Percentiles rank a stretch among this genome's conserved stretches.
Conservation (phyloP, 2,113 vertebrate genomes). For the Hiodon alosoides region DNA sequence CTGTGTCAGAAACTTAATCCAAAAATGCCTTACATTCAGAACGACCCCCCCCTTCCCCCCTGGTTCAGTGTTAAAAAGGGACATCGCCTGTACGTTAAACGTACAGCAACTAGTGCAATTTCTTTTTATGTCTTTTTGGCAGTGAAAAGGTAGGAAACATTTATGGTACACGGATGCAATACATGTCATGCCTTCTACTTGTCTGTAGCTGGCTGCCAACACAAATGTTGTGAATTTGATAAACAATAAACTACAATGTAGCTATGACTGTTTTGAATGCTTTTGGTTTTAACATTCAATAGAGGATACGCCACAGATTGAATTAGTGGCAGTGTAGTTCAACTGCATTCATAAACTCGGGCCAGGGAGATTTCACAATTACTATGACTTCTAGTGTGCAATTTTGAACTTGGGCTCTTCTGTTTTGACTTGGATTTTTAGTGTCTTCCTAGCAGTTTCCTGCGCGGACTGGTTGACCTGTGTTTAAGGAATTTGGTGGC, state of each 20-base stretch:
- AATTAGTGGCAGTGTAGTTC: background rate
- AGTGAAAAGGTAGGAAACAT: constrained; percentile 46
- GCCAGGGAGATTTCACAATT: too few species aligned
- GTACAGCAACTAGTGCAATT: constrained; percentile 70
- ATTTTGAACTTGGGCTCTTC: too few species aligned
- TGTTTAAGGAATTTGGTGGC: too few species aligned
- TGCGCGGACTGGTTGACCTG: too few species aligned
- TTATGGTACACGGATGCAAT: constrained; percentile 49
- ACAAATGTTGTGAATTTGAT: constrained; percentile 44
- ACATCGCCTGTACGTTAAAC: constrained; percentile 57
- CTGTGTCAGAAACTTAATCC: constrained; percentile 58
- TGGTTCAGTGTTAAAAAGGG: constrained; percentile 71
- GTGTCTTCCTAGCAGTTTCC: too few species aligned
- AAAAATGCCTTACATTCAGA: constrained; percentile 52
- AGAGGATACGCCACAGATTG: background rate
- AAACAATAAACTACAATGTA: constrained; percentile 64
- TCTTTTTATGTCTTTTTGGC: constrained; percentile 53
- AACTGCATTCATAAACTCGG: too few species aligned
- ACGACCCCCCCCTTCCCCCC: constrained; percentile 30
- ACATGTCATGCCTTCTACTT: constrained; percentile 42
- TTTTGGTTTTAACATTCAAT: background rate
- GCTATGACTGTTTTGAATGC: constrained; percentile 22
- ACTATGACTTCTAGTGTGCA: too few species aligned
- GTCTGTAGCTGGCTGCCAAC: constrained; percentile 50
- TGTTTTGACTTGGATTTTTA: too few species aligned